phyloP scores from a whole-genome alignment of 2,888 invertebrate genomes.

The Sycophila texana region DNA sequence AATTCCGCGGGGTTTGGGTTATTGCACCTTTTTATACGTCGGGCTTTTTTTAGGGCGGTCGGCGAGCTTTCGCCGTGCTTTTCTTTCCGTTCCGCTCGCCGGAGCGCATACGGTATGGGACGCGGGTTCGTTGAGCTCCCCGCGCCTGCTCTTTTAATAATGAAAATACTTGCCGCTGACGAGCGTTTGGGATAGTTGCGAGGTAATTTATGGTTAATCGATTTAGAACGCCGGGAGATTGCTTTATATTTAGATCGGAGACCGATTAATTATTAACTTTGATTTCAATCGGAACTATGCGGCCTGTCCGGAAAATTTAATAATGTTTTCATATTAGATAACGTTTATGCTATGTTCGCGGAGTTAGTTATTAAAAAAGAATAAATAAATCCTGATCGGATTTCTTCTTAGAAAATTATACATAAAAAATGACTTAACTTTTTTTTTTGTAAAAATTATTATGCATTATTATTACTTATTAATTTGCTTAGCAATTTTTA shows the following conservation, averaged over 20 bases:
- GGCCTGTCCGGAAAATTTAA: too few relatives aligned
- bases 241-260: slow-evolving; percentile 14
- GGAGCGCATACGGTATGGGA: background rate
- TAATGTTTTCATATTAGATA: too few relatives aligned
- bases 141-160: slow-evolving; percentile 9
- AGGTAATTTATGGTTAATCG: slow-evolving; percentile 33
- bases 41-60: background rate
- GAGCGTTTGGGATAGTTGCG: slow-evolving; percentile 3
- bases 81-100: background rate
- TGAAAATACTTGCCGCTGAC: background rate
- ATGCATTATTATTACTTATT: too few relatives aligned
- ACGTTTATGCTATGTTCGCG: too few relatives aligned
- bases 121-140: background rate
- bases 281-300: background rate
- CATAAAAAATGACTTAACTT: too few relatives aligned
- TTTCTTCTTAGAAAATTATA: too few relatives aligned
- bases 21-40: slow-evolving; percentile 28
- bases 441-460: too few relatives aligned
- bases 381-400: too few relatives aligned
- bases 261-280: background rate
- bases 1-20: slow-evolving; percentile 32
- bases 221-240: slow-evolving; percentile 21
- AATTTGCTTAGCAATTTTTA: too few relatives aligned
- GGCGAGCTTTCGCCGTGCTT: background rate
- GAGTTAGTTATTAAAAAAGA: too few relatives aligned